These are phyloP conservation scores for Lasiommata megera DNA, from an alignment of 2,888 invertebrate genomes.

Conservation along the genomic window DNA sequence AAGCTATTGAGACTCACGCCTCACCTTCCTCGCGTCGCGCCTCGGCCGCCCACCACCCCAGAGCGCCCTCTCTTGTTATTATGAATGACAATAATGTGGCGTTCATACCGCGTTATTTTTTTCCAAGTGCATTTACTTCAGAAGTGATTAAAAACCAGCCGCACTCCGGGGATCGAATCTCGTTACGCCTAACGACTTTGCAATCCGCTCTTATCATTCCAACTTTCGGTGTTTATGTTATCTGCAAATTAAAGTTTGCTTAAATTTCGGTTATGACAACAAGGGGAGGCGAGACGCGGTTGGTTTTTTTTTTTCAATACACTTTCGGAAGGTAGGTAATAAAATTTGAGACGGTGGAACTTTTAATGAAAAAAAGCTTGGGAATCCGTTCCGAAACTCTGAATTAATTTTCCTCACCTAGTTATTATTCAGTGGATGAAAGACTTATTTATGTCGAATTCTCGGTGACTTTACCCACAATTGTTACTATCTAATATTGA, in stretches of 20 bases:
- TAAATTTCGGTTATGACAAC: constrained; percentile 57
- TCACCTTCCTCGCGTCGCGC: constrained; percentile 39
- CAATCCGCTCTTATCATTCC: constrained; percentile 59
- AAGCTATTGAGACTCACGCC: constrained; percentile 59
- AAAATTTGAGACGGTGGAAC: constrained; percentile 16
- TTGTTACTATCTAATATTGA: too few species aligned
- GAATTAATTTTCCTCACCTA: constrained; percentile 4
- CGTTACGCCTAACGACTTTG: constrained; percentile 59
- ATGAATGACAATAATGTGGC: constrained; percentile 78
- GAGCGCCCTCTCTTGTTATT: constrained; percentile 54
- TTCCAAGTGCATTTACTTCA: constrained; percentile 65
- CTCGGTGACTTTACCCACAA: too few species aligned
- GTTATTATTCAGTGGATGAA: neutral
- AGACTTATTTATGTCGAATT: neutral
- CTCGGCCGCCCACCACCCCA: constrained; percentile 39
- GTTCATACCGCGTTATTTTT: constrained; percentile 68
- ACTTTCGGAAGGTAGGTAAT: constrained; percentile 20
- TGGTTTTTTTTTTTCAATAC: constrained; percentile 30
- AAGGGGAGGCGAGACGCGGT: constrained; percentile 36
- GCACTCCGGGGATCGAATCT: constrained; percentile 64
- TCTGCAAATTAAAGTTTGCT: constrained; percentile 73
- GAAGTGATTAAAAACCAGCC: constrained; percentile 75
- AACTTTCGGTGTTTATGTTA: constrained; percentile 71
- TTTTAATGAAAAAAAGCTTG: constrained; percentile 11
- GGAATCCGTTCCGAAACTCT: neutral